phyloP scores from a whole-genome alignment of 2,113 vertebrate genomes.

The Hydrolagus affinis region DNA sequence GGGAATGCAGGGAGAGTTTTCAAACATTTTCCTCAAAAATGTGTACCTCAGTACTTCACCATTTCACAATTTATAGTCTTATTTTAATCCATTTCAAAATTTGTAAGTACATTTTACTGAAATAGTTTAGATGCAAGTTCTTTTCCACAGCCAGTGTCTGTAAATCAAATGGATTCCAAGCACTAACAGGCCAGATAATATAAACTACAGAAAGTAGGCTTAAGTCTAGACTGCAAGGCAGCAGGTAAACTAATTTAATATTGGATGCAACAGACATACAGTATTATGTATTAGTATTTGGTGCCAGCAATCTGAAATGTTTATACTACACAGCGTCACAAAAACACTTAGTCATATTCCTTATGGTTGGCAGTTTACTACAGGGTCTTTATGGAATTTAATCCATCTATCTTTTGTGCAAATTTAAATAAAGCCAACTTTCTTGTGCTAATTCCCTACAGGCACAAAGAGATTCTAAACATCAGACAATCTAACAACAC shows the following conservation, averaged over 20 bases:
- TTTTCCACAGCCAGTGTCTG: neutral
- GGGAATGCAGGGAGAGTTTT: neutral
- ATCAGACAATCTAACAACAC: neutral
- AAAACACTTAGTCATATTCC: slow-evolving; percentile 42
- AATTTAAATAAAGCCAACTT: slow-evolving; percentile 42
- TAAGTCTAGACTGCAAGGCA: slow-evolving; percentile 43
- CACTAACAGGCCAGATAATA: neutral
- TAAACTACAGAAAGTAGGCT: slow-evolving; percentile 33
- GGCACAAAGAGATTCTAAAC: slow-evolving; percentile 33
- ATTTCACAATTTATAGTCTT: neutral
- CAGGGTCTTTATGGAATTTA: slow-evolving; percentile 48
- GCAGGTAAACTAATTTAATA: slow-evolving; percentile 45
- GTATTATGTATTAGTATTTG: slow-evolving; percentile 28
- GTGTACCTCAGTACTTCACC: neutral
- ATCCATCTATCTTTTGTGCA: slow-evolving; percentile 44
- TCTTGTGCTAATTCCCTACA: slow-evolving; percentile 35
- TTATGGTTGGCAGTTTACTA: slow-evolving; percentile 40
- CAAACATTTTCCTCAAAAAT: neutral
- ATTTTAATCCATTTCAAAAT: slow-evolving; percentile 12
- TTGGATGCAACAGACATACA: slow-evolving; percentile 42
- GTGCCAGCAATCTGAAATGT: slow-evolving; percentile 35
- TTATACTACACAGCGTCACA: slow-evolving; percentile 43
- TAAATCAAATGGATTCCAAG: slow-evolving; percentile 16
- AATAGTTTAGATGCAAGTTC: neutral
- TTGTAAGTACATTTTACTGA: neutral